phyloP scores from a whole-genome alignment of 2,888 invertebrate genomes.

The Pyrocoelia pectoralis region DNA sequence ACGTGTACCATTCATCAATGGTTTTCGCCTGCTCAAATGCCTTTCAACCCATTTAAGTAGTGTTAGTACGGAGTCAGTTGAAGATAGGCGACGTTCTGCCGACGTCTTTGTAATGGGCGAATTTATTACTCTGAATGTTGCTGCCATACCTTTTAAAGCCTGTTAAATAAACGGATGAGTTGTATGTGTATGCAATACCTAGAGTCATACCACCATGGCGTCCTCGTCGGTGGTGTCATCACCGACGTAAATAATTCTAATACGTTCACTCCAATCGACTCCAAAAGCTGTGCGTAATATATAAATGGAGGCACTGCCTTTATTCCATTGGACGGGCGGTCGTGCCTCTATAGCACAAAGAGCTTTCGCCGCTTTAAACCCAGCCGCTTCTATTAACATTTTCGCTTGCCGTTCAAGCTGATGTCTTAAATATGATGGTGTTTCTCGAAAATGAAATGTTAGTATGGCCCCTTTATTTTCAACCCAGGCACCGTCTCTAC shows the following conservation, averaged over 20 bases:
- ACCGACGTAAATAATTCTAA: slow-evolving; percentile 88
- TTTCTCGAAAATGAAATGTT: slow-evolving; percentile 89
- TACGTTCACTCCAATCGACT: slow-evolving; percentile 90
- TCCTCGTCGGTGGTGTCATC: slow-evolving; percentile 91
- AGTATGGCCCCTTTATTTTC: slow-evolving; percentile 88
- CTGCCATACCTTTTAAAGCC: slow-evolving; percentile 93
- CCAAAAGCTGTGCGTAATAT: slow-evolving; percentile 90
- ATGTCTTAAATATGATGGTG: slow-evolving; percentile 73
- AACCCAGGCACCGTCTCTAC: slow-evolving; percentile 89
- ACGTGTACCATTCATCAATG: slow-evolving; percentile 62
- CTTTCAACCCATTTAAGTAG: slow-evolving; percentile 91
- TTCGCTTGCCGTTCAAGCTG: slow-evolving; percentile 77
- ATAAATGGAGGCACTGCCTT: slow-evolving; percentile 89
- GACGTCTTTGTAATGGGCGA: slow-evolving; percentile 86
- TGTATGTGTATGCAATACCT: neutral
- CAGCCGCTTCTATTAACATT: slow-evolving; percentile 75
- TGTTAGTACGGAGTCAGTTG: slow-evolving; percentile 88
- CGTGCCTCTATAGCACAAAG: slow-evolving; percentile 91
- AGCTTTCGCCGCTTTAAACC: slow-evolving; percentile 81
- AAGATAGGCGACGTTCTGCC: slow-evolving; percentile 86
- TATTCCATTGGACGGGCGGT: slow-evolving; percentile 92
- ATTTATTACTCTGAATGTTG: slow-evolving; percentile 88
- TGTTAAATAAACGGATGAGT: slow-evolving; percentile 55
- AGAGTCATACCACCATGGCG: slow-evolving; percentile 80
- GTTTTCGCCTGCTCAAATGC: slow-evolving; percentile 81